Percentiles rank a stretch among this genome's conserved stretches.
phyloP scores from a whole-genome alignment of 2,113 vertebrate species.

The Hemichromis elongatus region DNA sequence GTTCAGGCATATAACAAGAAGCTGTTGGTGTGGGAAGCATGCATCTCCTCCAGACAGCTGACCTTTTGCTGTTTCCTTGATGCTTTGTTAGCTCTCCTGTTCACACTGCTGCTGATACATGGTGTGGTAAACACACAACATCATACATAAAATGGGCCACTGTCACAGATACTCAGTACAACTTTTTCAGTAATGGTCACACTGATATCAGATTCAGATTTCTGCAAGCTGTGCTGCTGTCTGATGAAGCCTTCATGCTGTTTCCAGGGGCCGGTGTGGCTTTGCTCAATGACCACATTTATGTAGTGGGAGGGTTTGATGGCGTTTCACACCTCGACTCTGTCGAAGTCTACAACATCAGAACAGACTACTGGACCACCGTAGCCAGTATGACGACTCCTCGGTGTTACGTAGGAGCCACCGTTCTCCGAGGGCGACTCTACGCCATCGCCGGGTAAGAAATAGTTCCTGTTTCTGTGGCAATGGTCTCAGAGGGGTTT shows the following conservation, averaged over 20 bases:
- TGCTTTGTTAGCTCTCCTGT: not conserved
- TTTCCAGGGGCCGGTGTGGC: constrained; percentile 89
- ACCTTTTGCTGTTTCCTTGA: not conserved
- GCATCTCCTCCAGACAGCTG: not conserved
- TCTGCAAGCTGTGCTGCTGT: not conserved
- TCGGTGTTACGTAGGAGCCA: constrained; percentile 95
- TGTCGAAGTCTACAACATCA: constrained; percentile 95
- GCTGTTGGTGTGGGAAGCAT: not conserved
- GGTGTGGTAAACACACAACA: not conserved
- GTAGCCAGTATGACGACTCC: constrained; percentile 97
- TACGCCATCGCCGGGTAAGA: constrained; percentile 94
- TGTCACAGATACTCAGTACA: not conserved
- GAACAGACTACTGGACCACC: constrained; percentile 94
- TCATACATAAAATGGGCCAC: not conserved
- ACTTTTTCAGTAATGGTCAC: not conserved
- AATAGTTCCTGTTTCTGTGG: not conserved
- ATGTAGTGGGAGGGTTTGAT: constrained; percentile 96
- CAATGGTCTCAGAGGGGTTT: not conserved
- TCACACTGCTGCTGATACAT: not conserved
- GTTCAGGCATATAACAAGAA: not conserved
- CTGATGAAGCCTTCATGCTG: not conserved
- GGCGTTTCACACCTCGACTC: constrained; percentile 94
- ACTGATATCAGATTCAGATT: not conserved
- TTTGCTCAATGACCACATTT: constrained; percentile 94
- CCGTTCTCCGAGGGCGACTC: constrained; percentile 89